Evolutionary conservation across 1,140 invertebrate genomes (phyloP).

Genomic region (Drosophila bifasciata): DNA sequence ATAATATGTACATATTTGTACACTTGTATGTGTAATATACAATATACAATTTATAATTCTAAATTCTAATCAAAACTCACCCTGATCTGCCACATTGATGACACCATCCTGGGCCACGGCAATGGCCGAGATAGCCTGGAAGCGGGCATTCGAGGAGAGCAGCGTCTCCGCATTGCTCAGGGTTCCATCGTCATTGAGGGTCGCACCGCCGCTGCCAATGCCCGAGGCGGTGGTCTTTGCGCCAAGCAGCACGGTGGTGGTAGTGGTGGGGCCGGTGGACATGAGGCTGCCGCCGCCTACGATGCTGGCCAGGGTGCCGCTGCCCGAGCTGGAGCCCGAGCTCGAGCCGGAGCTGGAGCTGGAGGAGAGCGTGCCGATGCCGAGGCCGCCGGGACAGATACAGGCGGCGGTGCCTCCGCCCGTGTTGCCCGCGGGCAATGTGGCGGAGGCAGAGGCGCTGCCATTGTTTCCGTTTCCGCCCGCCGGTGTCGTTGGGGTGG

Average conservation of each 20-base stretch:
- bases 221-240: slow-evolving; percentile 69
- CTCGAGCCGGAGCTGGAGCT: slow-evolving; percentile 33
- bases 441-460: slow-evolving; percentile 35
- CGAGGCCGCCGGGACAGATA: slow-evolving; percentile 56
- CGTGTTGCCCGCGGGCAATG: slow-evolving; percentile 24
- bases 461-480: slow-evolving; percentile 75
- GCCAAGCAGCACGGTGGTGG: slow-evolving; percentile 77
- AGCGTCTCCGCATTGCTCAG: slow-evolving; percentile 92
- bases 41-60: too few relatives aligned
- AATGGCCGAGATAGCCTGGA: slow-evolving; percentile 95
- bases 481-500: slow-evolving; percentile 77
- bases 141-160: slow-evolving; percentile 94
- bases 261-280: slow-evolving; percentile 82
- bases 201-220: slow-evolving; percentile 53
- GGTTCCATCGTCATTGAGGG: slow-evolving; percentile 87
- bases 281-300: slow-evolving; percentile 75
- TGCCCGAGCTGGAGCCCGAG: slow-evolving; percentile 27
- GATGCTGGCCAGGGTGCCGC: slow-evolving; percentile 70
- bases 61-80: too few relatives aligned
- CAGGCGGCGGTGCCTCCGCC: slow-evolving; percentile 38
- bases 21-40: too few relatives aligned
- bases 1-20: too few relatives aligned
- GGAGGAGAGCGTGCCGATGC: slow-evolving; percentile 21
- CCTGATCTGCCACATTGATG: slow-evolving; percentile 97
- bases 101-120: slow-evolving; percentile 97